Evolutionary conservation across 2,888 invertebrate species (phyloP).

Genomic region (Pogonocherus hispidulus): DNA sequence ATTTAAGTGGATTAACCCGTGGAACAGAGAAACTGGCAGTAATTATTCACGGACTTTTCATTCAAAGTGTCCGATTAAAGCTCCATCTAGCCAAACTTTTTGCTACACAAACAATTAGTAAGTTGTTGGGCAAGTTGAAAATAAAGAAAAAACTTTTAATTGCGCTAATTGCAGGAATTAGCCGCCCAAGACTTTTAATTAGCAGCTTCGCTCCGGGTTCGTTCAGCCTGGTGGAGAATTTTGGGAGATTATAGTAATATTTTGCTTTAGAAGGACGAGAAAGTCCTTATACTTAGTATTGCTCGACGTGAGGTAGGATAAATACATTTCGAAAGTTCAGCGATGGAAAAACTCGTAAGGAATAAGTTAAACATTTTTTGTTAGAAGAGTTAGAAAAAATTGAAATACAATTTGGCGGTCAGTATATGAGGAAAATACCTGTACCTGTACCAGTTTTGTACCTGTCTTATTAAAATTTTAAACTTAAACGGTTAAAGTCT

Average conservation of each 20-base stretch:
- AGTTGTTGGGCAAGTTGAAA: conserved; percentile 7
- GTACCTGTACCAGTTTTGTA: too few species aligned
- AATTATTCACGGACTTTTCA: not conserved
- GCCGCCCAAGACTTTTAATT: conserved; percentile 16
- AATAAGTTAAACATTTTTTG: too few species aligned
- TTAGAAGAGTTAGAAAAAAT: too few species aligned
- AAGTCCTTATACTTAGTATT: not conserved
- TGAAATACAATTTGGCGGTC: too few species aligned
- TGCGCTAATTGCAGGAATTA: conserved; percentile 22
- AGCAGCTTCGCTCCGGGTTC: not conserved
- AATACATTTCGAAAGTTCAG: not conserved
- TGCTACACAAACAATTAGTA: conserved; percentile 11
- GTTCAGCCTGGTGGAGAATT: not conserved
- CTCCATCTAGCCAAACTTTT: not conserved
- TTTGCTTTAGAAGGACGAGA: not conserved
- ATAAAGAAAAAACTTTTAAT: conserved; percentile 24
- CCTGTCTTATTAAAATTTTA: too few species aligned
- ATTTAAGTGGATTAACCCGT: too few species aligned
- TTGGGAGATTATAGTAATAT: conserved; percentile 3
- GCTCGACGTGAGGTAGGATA: not conserved
- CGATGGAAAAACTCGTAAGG: too few species aligned
- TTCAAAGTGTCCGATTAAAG: not conserved
- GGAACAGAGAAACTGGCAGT: too few species aligned
- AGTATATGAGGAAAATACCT: too few species aligned
- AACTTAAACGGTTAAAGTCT: too few species aligned